Evolutionary conservation across 2,888 invertebrate species (phyloP), one percentile per base, ranked within the genome.

Genomic region (Linnaemya vulpina): DNA sequence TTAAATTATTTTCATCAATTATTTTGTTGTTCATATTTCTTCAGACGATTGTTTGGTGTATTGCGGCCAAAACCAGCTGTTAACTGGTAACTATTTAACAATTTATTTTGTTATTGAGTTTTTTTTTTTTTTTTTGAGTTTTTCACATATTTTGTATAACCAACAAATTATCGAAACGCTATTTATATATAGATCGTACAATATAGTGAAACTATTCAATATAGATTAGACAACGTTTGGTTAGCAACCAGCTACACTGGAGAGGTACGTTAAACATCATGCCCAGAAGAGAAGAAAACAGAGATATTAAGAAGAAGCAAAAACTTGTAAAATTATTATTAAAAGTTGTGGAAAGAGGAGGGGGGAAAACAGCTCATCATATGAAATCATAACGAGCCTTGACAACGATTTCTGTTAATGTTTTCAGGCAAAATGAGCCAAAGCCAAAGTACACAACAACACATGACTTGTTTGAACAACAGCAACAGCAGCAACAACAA

Each of bases 111-210:
- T 77, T 60, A 17, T 51, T 22, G 40, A 46, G 43, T 65, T 67
- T 17, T 30, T 60, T n/a, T 40, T 60, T 15, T 0, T 22, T 22
- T 13, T 10, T 2, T 35, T 30, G 5, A 30, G 20, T 53, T 58
- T 13, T 30, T n/a, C 30, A 5, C 2, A 30, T n/a, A 46, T 58
- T 15, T 62, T 75, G 46, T 63, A 71, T 46, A 55, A 7, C 17
- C 46, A 85, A 75, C 75, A 78, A 82, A 82, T 85, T 75, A 82
- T 75, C 82, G 55, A 63, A 75, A 70, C 17, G 55, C 38, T 51
- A 60, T 67, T 63, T 78, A 80, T 67, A 80, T 62, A 49, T 55
- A 55, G 80, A 71, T 73, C 65, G 53, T 25, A 35, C 15, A 53
- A 55, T 30, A 9, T 49, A 38, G 51, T 49, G 10, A 62, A 78